Base-by-base conservation (phyloP, 2,888 invertebrate species). In the Dryocosmus kuriphilus region DNA sequence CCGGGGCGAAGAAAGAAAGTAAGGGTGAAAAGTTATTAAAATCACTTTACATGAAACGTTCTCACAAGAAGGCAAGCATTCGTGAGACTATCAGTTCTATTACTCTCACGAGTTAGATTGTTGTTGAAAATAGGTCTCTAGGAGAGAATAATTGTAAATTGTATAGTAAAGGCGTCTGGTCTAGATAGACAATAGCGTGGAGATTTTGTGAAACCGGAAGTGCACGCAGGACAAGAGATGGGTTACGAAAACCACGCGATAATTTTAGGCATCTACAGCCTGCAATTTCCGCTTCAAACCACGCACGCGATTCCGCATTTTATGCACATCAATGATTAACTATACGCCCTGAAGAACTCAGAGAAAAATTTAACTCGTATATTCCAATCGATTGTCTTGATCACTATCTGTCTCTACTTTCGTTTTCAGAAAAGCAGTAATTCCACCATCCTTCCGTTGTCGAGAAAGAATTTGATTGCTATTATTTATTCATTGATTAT, bases 161-260 rank as follows among this genome's bases (percentile, higher is more conserved):
- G 41, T 27, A 67, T 46, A 67, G 32, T 27, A 67, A 67, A 67
- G 32, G 7, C 16, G 30, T 22, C 19, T 38, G 6, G 35, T 4
- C n/a, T 51, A 22, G 32, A 38, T n/a, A 46, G 35, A 35, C 16
- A 65, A 24, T 9, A 57, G 27, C 32, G 27, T 60, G 46, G 57
- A 79, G 78, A 78, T 81, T 75, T 77, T 74, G 61, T 74, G 62
- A 79, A 79, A 79, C 85, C 83, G 85, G 85, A 86, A 86, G 75
- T 73, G 77, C 51, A 77, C 74, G 73, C 41, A 41, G 55, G 55
- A 55, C 55, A 55, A 55, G 22, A 22, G 22, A 22, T 22, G 22
- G 75, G 46, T 84, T 81, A 75, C 78, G 80, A 81, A 81, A 82
- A 57, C 11, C 19, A 35, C 65, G 77, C 77, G 71, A 75, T 75